Conservation (phyloP, 2,797 vertebrate species). For the Macroramphosus scolopax region DNA sequence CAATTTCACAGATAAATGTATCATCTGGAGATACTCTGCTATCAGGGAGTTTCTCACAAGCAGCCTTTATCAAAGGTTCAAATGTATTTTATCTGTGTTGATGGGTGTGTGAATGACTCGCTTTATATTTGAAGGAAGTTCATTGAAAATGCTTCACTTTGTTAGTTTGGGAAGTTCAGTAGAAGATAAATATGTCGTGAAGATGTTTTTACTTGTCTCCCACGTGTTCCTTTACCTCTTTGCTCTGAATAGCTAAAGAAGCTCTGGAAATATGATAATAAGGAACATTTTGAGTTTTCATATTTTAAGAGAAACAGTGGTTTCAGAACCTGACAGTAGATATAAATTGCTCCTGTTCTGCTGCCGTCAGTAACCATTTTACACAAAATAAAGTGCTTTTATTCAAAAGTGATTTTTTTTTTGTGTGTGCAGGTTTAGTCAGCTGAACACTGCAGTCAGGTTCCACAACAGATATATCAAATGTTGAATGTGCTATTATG, state of each 20-base stretch:
- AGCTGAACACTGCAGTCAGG: constrained; percentile 62
- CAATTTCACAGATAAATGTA: constrained; percentile 5
- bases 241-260: constrained; percentile 29
- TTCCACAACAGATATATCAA: constrained; percentile 56
- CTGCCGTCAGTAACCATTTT: no score
- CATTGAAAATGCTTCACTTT: no score
- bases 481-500: constrained; percentile 42
- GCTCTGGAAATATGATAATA: constrained; percentile 22
- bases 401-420: constrained; percentile 5
- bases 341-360: no score
- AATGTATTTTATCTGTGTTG: background rate
- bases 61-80: constrained; percentile 8
- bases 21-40: background rate
- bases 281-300: constrained; percentile 15
- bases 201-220: no score
- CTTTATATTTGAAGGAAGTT: constrained; percentile 6
- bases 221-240: no score
- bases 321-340: no score
- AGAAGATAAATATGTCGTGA: background rate
- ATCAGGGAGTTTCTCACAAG: constrained; percentile 4
- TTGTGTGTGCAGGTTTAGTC: constrained; percentile 4
- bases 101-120: constrained; percentile 13
- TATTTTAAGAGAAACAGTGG: no score
- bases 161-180: constrained; percentile 32
- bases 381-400: constrained; percentile 32